Evolutionary conservation across 2,113 vertebrate species (phyloP).

Genomic region (Silurus glanis): DNA sequence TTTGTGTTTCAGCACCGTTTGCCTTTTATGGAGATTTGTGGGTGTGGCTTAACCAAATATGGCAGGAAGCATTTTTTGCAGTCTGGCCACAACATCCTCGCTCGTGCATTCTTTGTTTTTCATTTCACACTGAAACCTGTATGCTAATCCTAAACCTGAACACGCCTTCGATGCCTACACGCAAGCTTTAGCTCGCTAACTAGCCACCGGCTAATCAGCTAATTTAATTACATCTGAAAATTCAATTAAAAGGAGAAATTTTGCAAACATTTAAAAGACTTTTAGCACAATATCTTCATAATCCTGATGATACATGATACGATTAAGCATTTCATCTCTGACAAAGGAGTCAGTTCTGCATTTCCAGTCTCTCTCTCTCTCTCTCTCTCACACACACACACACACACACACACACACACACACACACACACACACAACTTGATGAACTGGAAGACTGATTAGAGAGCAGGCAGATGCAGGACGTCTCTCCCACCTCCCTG

Average conservation of each 20-base stretch:
- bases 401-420: constrained; percentile 37
- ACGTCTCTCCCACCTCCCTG: constrained; percentile 37
- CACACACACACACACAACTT: constrained; percentile 37
- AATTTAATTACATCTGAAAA: background rate
- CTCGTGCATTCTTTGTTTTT: background rate
- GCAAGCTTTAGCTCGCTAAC: background rate
- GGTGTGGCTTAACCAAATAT: background rate
- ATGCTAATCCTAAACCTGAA: background rate
- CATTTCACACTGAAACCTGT: background rate
- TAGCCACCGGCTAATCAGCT: background rate
- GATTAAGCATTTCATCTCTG: background rate
- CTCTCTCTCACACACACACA: constrained; percentile 18
- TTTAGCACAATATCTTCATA: background rate
- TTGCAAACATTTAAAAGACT: background rate
- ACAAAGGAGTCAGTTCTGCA: background rate
- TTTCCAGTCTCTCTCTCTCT: background rate
- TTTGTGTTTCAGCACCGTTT: background rate
- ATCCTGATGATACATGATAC: background rate
- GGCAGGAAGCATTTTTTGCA: background rate
- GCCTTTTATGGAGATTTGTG: background rate
- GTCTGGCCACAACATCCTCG: background rate
- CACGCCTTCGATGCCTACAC: background rate
- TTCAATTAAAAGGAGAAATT: background rate
- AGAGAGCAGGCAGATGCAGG: constrained; percentile 35
- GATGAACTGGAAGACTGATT: constrained; percentile 44